A percentile compares a stretch with the other conserved stretches of the same genome.
Evolutionary conservation across 2,888 invertebrate species (phyloP).

Genomic region (Stomorhina lunata): DNA sequence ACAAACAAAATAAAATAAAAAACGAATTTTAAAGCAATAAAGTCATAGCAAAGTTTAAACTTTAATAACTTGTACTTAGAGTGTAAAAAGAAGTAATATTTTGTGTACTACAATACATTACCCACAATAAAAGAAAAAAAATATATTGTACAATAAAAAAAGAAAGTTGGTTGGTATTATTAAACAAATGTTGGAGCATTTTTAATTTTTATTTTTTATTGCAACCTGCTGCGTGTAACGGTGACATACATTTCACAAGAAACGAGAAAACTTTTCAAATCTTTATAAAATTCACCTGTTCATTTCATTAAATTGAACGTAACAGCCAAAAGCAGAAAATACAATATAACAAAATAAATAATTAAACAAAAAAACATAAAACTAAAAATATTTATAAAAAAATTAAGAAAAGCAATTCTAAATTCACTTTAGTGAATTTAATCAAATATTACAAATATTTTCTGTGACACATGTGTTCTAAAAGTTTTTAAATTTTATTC

Average conservation of each 20-base stretch:
- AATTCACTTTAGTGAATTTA: constrained; percentile 9
- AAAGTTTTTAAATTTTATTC: background rate
- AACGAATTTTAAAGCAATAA: constrained; percentile 17
- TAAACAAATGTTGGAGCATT: constrained; percentile 41
- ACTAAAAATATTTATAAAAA: constrained; percentile 4
- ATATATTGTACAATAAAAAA: constrained; percentile 37
- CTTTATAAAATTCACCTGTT: constrained; percentile 65
- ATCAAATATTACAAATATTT: constrained; percentile 6
- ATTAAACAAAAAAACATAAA: constrained; percentile 6
- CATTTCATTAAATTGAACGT: constrained; percentile 34
- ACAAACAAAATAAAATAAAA: background rate
- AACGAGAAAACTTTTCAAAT: constrained; percentile 57
- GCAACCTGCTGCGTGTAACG: constrained; percentile 68
- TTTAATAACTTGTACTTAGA: constrained; percentile 14
- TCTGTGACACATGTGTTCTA: constrained; percentile 16
- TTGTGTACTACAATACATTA: no score
- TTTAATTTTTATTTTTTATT: constrained; percentile 55
- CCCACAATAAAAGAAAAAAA: constrained; percentile 49
- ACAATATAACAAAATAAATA: background rate
- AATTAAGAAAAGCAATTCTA: constrained; percentile 19
- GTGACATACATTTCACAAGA: constrained; percentile 70
- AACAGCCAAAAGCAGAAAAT: background rate
- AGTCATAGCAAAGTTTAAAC: background rate
- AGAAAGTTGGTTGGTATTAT: constrained; percentile 56
- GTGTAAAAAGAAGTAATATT: no score